Percentiles rank a stretch among this genome's conserved stretches.
phyloP scores from a whole-genome alignment of 2,797 vertebrate genomes.

The Typhlichthys subterraneus region DNA sequence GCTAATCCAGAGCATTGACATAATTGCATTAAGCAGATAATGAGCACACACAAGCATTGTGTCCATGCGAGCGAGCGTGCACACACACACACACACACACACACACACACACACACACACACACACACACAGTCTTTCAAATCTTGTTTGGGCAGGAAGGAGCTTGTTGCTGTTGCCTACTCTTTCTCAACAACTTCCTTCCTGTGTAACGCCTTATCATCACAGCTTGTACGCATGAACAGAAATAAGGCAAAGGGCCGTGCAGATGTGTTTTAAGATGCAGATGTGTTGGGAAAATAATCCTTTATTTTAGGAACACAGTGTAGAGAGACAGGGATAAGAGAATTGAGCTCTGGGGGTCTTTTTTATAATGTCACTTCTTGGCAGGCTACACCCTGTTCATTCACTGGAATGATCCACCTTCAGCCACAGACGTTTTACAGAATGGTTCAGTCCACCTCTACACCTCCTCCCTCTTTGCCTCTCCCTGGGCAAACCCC shows the following conservation, averaged over 20 bases:
- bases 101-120: conserved; percentile 27
- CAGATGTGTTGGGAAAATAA: conserved; percentile 8
- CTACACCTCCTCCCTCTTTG: conserved; percentile 50
- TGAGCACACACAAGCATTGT: conserved; percentile 1
- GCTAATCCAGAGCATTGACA: conserved; percentile 1
- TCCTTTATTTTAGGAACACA: conserved; percentile 20
- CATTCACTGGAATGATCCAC: conserved; percentile 59
- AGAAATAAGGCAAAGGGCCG: conserved; percentile 16
- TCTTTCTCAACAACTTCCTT: conserved; percentile 75
- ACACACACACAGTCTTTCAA: conserved; percentile 36
- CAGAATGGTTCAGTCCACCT: conserved; percentile 77
- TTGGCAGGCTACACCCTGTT: conserved; percentile 51
- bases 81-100: conserved; percentile 22
- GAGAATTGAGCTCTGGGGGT: conserved; percentile 11
- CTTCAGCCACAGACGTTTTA: conserved; percentile 59
- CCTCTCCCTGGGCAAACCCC: conserved; percentile 58
- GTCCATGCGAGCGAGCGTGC: conserved; percentile 14
- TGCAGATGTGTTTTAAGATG: conserved; percentile 3
- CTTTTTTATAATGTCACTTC: conserved; percentile 45
- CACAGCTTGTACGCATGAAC: conserved; percentile 9
- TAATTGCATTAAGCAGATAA: conserved; percentile 26
- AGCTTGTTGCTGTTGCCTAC: conserved; percentile 38
- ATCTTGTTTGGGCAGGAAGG: conserved; percentile 61
- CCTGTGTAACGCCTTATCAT: conserved; percentile 61
- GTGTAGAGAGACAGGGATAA: conserved; percentile 22